Evolutionary conservation across 1,140 invertebrate genomes (phyloP).

Genomic region (Augochlora pura): DNA sequence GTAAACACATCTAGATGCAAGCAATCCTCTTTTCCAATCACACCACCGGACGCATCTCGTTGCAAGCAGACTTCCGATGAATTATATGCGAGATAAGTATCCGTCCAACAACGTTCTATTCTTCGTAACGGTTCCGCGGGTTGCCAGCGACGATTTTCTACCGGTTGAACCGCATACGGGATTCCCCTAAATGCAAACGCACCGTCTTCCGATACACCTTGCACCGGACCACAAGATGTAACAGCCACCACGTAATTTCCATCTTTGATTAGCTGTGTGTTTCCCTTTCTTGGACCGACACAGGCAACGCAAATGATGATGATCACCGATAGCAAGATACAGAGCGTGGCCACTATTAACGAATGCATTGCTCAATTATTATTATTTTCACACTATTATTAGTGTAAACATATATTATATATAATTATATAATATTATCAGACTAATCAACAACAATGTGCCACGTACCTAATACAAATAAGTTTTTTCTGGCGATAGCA

Average conservation of each 20-base stretch:
- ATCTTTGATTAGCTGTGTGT: conserved; percentile 81
- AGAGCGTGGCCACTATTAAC: conserved; percentile 73
- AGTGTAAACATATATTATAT: no score
- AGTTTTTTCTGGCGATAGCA: conserved; percentile 67
- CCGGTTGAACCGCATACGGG: conserved; percentile 91
- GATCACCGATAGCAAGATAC: conserved; percentile 84
- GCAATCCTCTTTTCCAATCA: conserved; percentile 88
- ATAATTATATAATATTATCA: no score
- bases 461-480: conserved; percentile 68
- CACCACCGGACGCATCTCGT: conserved; percentile 83
- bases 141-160: conserved; percentile 86
- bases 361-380: conserved; percentile 17
- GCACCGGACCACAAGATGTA: conserved; percentile 88
- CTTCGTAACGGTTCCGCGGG: conserved; percentile 84
- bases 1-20: conserved; percentile 90
- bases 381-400: not conserved
- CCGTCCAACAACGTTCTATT: conserved; percentile 90
- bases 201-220: conserved; percentile 88
- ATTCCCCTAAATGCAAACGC: conserved; percentile 91
- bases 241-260: conserved; percentile 87
- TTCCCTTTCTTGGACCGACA: conserved; percentile 79
- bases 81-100: conserved; percentile 86
- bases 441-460: no score
- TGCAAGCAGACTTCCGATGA: conserved; percentile 85
- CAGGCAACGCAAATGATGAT: conserved; percentile 84